Evolutionary conservation across 2,888 invertebrate genomes (phyloP), one percentile per base, ranked within the genome.

Genomic region (Xiphydria camelus): DNA sequence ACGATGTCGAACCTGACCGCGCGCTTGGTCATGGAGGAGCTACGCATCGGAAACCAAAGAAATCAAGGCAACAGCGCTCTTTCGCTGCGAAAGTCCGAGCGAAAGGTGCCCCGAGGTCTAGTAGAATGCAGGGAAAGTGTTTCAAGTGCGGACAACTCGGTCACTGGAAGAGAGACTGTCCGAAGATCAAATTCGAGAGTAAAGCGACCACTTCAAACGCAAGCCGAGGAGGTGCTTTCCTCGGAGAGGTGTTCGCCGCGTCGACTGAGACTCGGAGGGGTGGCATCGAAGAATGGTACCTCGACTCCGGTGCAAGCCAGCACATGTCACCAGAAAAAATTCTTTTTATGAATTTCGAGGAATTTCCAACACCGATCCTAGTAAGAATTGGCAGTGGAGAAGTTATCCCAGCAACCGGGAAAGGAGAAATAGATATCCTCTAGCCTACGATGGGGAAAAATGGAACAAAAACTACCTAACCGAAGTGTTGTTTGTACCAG

Each of bases 381-480:
- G 37, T 45, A 4, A 40, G 22, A 18, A 18, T 45, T 15, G 40
- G 45, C 2, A 36, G 42, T 22, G 45, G 45, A 12, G 20, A 33
- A 3, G 25, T 15, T 4, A 45, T 45, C 17, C 15, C 9, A n/a
- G 45, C 39, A 4, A 4, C 18, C 7, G 45, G 40, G 33, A 14
- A 25, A 34, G 45, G 45, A 9, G 43, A 48, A 19, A 49, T 57
- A 12, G 26, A 54, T 38, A 43, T 59, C 19, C 31, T 53, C 18
- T 53, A 20, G 40, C 48, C 5, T 57, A 42, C 41, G 44, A 55
- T 39, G 48, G 48, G 34, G 47, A 40, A 4, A 39, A 26, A 0
- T 59, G 59, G 53, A 19, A 22, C 20, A 36, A 21, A 23, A 59
- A 55, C 25, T 43, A 46, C 36, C 41, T 49, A 4, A 46, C 47